A percentile compares a stretch with the other conserved stretches of the same genome.
Conservation (phyloP, 2,888 invertebrate genomes). For the Drosophila quinaria region DNA sequence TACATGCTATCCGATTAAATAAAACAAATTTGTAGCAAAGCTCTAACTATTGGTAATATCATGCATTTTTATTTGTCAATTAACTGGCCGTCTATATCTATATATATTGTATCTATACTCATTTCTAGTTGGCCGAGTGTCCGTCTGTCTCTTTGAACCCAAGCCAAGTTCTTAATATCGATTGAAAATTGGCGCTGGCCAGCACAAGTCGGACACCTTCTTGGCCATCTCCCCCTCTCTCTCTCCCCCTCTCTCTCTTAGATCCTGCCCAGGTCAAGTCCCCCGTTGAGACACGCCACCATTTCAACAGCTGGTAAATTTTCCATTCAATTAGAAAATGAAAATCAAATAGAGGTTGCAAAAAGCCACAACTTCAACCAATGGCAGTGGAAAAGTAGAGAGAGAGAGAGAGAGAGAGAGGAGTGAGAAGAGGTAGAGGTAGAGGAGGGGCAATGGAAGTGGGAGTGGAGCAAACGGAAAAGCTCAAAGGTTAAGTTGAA, state of each 20-base stretch:
- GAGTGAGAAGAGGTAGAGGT: background rate
- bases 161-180: slow-evolving; percentile 13
- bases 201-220: slow-evolving; percentile 12
- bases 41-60: background rate
- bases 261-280: background rate
- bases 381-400: slow-evolving; percentile 7
- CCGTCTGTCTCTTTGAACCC: background rate
- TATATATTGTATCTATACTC: background rate
- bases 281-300: slow-evolving; percentile 11
- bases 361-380: slow-evolving; percentile 27
- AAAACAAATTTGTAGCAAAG: no score
- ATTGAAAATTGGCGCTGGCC: slow-evolving; percentile 28
- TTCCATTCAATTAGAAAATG: slow-evolving; percentile 78
- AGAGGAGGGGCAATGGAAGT: background rate
- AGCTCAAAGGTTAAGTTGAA: slow-evolving; percentile 78
- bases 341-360: slow-evolving; percentile 74
- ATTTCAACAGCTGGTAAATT: slow-evolving; percentile 69
- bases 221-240: background rate
- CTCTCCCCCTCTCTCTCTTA: background rate
- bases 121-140: background rate
- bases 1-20: no score
- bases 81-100: background rate
- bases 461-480: slow-evolving; percentile 43
- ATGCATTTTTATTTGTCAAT: background rate
- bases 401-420: background rate